Evolutionary conservation across 2,888 invertebrate species (phyloP).

Genomic region (Serrognathus titanus): DNA sequence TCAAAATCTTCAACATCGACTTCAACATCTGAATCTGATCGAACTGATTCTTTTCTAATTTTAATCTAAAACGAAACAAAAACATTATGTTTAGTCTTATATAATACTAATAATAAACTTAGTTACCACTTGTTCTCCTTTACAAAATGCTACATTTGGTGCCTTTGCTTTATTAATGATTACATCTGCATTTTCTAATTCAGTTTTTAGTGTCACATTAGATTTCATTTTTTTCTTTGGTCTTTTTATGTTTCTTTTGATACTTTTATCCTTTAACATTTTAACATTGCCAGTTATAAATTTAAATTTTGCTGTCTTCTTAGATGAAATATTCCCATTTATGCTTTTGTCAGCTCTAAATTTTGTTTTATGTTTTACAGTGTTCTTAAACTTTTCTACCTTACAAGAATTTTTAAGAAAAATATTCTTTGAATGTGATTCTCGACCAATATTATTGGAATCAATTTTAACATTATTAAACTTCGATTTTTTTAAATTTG

Average conservation of each 20-base stretch:
- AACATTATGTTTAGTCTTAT: neutral
- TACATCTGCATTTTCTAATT: conserved; percentile 16
- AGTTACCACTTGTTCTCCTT: conserved; percentile 60
- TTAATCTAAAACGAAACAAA: conserved; percentile 36
- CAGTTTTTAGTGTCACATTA: conserved; percentile 1
- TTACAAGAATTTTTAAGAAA: conserved; percentile 19
- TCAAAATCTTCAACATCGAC: conserved; percentile 58
- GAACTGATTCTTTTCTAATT: conserved; percentile 41
- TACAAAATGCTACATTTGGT: conserved; percentile 54
- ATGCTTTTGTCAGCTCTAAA: conserved; percentile 1
- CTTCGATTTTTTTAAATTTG: conserved; percentile 30
- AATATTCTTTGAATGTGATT: conserved; percentile 31
- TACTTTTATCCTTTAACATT: neutral
- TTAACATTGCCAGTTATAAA: conserved; percentile 26
- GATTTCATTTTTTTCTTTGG: conserved; percentile 4
- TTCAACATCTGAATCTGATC: conserved; percentile 53
- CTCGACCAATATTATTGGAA: conserved; percentile 17
- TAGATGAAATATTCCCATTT: neutral
- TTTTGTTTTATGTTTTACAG: conserved; percentile 10
- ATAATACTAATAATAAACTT: conserved; percentile 1
- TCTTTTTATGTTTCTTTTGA: neutral
- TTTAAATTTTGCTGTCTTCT: conserved; percentile 33
- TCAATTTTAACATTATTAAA: conserved; percentile 11
- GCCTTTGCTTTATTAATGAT: conserved; percentile 53
- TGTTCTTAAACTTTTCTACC: conserved; percentile 3